phyloP scores from a whole-genome alignment of 2,113 vertebrate species.

The Dipodomys stephensi region DNA sequence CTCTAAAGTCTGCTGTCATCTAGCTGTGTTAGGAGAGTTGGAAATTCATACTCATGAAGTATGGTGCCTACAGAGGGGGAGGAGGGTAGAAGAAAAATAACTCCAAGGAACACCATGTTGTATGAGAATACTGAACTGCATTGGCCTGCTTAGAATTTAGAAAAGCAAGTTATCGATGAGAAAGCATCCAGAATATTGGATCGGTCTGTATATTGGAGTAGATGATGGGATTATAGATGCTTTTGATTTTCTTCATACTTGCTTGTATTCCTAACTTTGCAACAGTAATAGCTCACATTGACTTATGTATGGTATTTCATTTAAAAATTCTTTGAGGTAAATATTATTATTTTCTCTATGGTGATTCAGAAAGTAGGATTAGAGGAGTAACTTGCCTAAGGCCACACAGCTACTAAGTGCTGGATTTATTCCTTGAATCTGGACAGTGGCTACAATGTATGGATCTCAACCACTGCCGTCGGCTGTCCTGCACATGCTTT shows the following conservation, averaged over 20 bases:
- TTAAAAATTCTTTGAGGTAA: conserved; percentile 23
- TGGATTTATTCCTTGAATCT: not conserved
- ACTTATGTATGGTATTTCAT: not conserved
- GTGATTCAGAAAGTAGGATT: conserved; percentile 14
- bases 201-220: not conserved
- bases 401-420: not conserved
- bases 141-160: not conserved
- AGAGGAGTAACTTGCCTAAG: not conserved
- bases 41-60: not conserved
- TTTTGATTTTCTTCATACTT: conserved; percentile 48
- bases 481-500: not conserved
- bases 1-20: not conserved
- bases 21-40: not conserved
- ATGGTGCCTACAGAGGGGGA: not conserved
- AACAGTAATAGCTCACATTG: conserved; percentile 2
- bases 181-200: not conserved
- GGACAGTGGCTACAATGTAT: not conserved
- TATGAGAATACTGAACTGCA: not conserved
- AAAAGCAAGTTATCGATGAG: not conserved
- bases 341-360: not conserved
- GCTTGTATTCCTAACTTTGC: conserved; percentile 25
- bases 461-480: not conserved
- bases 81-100: not conserved
- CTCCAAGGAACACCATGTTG: not conserved
- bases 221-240: not conserved